Evolutionary conservation across 2,113 vertebrate species (phyloP), one percentile per base, ranked within the genome.

Genomic region (Xiphias gladius): DNA sequence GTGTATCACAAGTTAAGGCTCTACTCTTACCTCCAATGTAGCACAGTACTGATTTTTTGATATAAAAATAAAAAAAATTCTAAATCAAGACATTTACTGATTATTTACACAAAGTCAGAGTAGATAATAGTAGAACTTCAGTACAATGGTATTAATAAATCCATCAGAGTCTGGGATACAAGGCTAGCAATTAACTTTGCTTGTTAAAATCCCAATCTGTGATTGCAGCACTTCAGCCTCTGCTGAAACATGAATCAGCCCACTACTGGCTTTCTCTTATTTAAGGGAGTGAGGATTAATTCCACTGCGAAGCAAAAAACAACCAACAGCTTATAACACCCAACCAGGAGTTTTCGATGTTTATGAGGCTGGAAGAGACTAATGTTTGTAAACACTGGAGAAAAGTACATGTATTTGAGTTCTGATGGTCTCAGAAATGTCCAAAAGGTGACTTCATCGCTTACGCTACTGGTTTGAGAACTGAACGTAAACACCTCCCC

Each of bases 401-500:
- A 20, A 66, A 57, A 78, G 73, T 52, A 65, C 1, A 2, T 17
- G 62, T 55, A 26, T 74, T 69, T 57, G 73, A 76, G 76, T 88
- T 82, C 35, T 65, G 62, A 71, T 62, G 72, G 80, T 86, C 78
- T 57, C 39, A 57, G 11, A 64, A 66, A 54, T 48, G 64, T 82
- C 70, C 68, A 69, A 30, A 79, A 43, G 22, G 20, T 35, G 76
- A 26, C 64, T 94, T 96, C 88, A 94, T 92, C 9, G 16, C 43
- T 92, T 62, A 94, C 28, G 93, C 93, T 62, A 99, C 97, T 39
- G 98, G 98, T 92, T 98, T 99, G 92, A 99, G 95, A 73, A 99
- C 97, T 0, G 98, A 99, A 74, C 97, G 97, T 73, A 99, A 95
- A 4, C 97, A 98, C 13, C 97, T 95, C 67, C 98, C 98, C 92